Evolutionary conservation across 2,888 invertebrate species (phyloP).

Genomic region (Nomada hirtipes): DNA sequence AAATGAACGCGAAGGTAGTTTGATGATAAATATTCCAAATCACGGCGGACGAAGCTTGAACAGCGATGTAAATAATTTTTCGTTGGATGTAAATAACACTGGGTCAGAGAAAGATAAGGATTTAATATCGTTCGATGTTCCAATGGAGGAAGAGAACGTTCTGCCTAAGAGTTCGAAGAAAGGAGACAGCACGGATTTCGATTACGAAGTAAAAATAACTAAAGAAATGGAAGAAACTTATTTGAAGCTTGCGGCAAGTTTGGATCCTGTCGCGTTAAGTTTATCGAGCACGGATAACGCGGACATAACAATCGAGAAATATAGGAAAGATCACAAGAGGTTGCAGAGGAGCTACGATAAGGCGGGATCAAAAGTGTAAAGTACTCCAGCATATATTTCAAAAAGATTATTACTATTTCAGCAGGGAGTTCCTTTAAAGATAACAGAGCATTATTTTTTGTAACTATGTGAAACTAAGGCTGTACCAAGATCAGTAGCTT

Average conservation of each 20-base stretch:
- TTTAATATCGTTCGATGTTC: conserved; percentile 79
- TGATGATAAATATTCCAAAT: not conserved
- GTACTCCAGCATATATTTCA: conserved; percentile 52
- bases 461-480: conserved; percentile 71
- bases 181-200: conserved; percentile 49
- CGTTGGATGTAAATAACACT: conserved; percentile 22
- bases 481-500: conserved; percentile 70
- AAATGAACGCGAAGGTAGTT: conserved; percentile 17
- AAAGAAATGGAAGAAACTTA: conserved; percentile 83
- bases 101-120: conserved; percentile 67
- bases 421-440: conserved; percentile 74
- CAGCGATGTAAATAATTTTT: conserved; percentile 43
- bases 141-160: conserved; percentile 73
- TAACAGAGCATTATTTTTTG: conserved; percentile 75
- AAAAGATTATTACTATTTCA: conserved; percentile 64
- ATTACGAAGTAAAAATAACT: conserved; percentile 80
- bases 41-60: not conserved
- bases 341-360: conserved; percentile 74
- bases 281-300: conserved; percentile 68
- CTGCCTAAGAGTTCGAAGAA: conserved; percentile 35
- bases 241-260: conserved; percentile 80
- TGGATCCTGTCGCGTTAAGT: conserved; percentile 77
- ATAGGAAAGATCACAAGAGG: conserved; percentile 80
- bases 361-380: conserved; percentile 72
- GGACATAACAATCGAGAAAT: conserved; percentile 81